These are phyloP conservation scores for Tyto alba DNA, from an alignment of 2,113 vertebrate species.

Conservation along the genomic window DNA sequence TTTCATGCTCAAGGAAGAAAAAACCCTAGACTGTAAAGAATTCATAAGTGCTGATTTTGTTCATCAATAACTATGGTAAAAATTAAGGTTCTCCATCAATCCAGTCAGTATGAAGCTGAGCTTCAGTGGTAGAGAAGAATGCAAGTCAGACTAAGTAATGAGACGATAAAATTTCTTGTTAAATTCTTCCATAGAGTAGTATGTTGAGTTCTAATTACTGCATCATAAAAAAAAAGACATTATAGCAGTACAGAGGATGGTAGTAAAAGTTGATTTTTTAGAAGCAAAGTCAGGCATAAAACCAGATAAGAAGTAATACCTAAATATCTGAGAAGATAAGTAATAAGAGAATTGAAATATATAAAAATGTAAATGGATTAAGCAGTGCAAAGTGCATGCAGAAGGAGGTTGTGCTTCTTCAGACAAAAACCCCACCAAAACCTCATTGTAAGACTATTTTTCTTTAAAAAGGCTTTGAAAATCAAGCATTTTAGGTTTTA, in stretches of 20 bases:
- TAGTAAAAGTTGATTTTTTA: not conserved
- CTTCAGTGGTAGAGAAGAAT: not conserved
- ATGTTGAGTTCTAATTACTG: not conserved
- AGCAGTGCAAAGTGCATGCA: rapidly evolving
- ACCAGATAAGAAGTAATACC: not conserved
- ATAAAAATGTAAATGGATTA: not conserved
- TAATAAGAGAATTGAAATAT: not conserved
- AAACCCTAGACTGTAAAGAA: not conserved
- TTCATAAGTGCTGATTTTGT: not conserved
- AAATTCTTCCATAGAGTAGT: not conserved
- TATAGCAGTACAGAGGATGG: not conserved
- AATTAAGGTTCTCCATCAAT: not conserved
- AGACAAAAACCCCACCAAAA: not conserved
- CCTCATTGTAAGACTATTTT: not conserved
- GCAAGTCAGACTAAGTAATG: not conserved
- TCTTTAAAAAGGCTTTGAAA: not conserved
- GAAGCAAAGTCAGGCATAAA: not conserved
- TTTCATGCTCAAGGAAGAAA: not conserved
- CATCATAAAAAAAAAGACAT: not conserved
- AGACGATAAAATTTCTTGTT: not conserved
- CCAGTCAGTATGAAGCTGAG: not conserved
- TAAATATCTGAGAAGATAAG: not conserved
- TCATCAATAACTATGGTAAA: not conserved
- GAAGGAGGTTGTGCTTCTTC: not conserved
- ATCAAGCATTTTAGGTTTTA: not conserved